A percentile compares a stretch with the other conserved stretches of the same genome.
Evolutionary conservation across 2,113 vertebrate genomes (phyloP).

Genomic region (Malurus cyaneus): DNA sequence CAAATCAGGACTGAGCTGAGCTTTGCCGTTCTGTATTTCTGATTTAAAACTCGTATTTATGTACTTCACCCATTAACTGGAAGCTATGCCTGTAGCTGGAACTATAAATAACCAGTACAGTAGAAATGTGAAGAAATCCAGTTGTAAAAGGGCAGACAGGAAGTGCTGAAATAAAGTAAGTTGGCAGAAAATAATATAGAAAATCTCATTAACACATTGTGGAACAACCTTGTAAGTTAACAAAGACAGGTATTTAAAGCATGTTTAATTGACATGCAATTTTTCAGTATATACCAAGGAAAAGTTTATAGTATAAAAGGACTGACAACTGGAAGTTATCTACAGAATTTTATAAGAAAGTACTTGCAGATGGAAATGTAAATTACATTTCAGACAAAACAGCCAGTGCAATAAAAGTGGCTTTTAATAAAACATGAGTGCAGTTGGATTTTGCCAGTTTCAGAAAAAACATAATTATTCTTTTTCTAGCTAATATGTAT

Average conservation of each 20-base stretch:
- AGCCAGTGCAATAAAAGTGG: slow-evolving; percentile 68
- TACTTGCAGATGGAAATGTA: slow-evolving; percentile 71
- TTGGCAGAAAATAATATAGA: slow-evolving; percentile 64
- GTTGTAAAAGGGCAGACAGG: slow-evolving; percentile 35
- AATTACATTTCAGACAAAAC: slow-evolving; percentile 73
- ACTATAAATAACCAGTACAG: slow-evolving; percentile 10
- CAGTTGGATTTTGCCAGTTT: slow-evolving; percentile 67
- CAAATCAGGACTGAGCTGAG: background rate
- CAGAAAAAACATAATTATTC: slow-evolving; percentile 65
- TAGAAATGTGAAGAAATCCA: slow-evolving; percentile 50
- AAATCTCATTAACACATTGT: slow-evolving; percentile 62
- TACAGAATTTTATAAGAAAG: slow-evolving; percentile 74
- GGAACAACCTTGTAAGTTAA: slow-evolving; percentile 60
- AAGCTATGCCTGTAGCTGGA: background rate
- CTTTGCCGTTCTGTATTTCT: background rate
- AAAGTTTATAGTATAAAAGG: slow-evolving; percentile 70
- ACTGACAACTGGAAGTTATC: slow-evolving; percentile 72
- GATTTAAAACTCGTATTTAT: background rate
- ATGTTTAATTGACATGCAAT: slow-evolving; percentile 53
- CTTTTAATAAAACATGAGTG: slow-evolving; percentile 76
- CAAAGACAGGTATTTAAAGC: slow-evolving; percentile 61
- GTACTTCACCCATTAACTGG: background rate
- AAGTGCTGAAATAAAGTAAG: slow-evolving; percentile 48
- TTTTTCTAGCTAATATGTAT: slow-evolving; percentile 62
- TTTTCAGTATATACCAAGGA: slow-evolving; percentile 61